A percentile compares a stretch with the other conserved stretches of the same genome.
phyloP scores from a whole-genome alignment of 2,888 invertebrate species.

The Mythimna albipuncta region DNA sequence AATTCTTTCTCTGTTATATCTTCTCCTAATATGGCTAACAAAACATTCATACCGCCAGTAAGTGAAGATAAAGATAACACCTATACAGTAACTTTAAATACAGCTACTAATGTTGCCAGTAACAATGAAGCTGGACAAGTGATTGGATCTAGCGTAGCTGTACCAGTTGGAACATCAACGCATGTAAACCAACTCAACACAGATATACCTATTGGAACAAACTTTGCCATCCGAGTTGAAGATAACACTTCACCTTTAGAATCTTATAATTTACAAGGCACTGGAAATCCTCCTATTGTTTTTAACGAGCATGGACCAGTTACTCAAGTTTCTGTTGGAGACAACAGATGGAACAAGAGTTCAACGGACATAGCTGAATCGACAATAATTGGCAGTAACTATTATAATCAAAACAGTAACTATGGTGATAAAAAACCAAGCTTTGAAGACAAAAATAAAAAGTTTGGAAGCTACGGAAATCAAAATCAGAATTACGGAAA shows the following conservation, averaged over 20 bases:
- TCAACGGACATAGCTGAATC: constrained; percentile 64
- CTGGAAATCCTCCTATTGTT: constrained; percentile 70
- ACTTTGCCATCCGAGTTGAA: constrained; percentile 88
- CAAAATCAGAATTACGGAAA: constrained; percentile 21
- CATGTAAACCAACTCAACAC: constrained; percentile 81
- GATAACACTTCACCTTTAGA: constrained; percentile 80
- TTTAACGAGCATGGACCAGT: constrained; percentile 70
- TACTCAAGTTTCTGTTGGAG: constrained; percentile 75
- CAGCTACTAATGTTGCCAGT: constrained; percentile 82
- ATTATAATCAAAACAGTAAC: constrained; percentile 57
- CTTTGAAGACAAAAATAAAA: constrained; percentile 52
- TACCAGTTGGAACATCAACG: constrained; percentile 76
- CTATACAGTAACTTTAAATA: constrained; percentile 83
- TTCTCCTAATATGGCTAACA: constrained; percentile 73
- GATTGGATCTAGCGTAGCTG: constrained; percentile 82
- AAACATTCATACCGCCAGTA: constrained; percentile 71
- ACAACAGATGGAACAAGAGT: constrained; percentile 85
- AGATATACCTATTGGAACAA: constrained; percentile 88
- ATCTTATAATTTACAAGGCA: constrained; percentile 76
- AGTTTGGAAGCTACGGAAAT: constrained; percentile 3
- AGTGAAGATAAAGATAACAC: constrained; percentile 75
- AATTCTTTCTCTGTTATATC: constrained; percentile 71
- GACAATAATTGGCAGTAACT: constrained; percentile 61
- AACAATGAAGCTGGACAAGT: constrained; percentile 78
- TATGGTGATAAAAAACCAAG: constrained; percentile 57